These are phyloP conservation scores for Lethocerus indicus DNA, from an alignment of 1,140 invertebrate species.

Conservation along the genomic window DNA sequence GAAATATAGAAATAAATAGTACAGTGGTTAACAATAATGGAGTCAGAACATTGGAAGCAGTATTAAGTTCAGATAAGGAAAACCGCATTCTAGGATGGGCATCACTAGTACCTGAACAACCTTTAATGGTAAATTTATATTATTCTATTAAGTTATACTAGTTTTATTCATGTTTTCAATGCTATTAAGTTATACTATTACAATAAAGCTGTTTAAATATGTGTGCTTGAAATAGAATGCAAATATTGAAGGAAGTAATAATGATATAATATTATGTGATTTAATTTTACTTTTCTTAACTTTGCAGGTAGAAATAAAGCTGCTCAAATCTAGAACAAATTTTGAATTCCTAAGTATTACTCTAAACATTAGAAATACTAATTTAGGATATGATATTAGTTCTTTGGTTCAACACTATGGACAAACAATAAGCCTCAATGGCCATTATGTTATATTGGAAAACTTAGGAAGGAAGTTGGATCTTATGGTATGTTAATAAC, in stretches of 20 bases:
- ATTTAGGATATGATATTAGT: slow-evolving; percentile 14
- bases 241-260: no score
- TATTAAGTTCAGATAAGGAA: slow-evolving; percentile 14
- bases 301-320: slow-evolving; percentile 13
- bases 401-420: slow-evolving; percentile 10
- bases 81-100: slow-evolving; percentile 16
- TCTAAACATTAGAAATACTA: slow-evolving; percentile 8
- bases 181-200: slow-evolving; percentile 1
- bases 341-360: slow-evolving; percentile 11
- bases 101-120: slow-evolving; percentile 11
- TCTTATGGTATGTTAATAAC: slow-evolving; percentile 5
- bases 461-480: slow-evolving; percentile 5
- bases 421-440: slow-evolving; percentile 2
- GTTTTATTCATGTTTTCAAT: not conserved
- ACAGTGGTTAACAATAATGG: slow-evolving; percentile 12
- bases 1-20: slow-evolving; percentile 16
- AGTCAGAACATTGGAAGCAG: slow-evolving; percentile 14
- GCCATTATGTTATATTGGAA: slow-evolving; percentile 11
- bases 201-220: not conserved
- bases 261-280: no score
- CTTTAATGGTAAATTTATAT: slow-evolving; percentile 14
- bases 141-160: not conserved
- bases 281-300: no score
- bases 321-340: slow-evolving; percentile 8
- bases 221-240: no score